A percentile compares a stretch with the other conserved stretches of the same genome.
These are phyloP conservation scores for Simalia tracyae DNA, from an alignment of 2,797 vertebrate species.

Conservation along the genomic window DNA sequence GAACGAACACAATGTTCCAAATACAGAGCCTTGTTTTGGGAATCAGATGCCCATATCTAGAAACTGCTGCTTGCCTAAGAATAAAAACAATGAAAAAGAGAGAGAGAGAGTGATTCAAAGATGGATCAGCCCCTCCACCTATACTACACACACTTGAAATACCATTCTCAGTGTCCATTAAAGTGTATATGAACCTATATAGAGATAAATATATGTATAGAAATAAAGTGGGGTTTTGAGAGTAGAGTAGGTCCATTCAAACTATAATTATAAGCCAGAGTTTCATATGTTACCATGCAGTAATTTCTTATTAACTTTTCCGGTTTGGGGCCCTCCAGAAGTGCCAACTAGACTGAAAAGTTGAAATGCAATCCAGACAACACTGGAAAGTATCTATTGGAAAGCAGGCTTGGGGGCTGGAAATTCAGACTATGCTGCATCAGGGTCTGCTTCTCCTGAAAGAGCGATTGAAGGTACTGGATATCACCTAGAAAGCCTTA, in stretches of 20 bases:
- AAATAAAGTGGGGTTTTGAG: neutral
- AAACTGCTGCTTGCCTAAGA: conserved; percentile 34
- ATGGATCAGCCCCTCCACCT: neutral
- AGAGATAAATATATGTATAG: neutral
- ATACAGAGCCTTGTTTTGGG: conserved; percentile 28
- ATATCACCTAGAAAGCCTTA: neutral
- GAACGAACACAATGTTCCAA: conserved; percentile 63
- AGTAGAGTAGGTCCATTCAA: neutral
- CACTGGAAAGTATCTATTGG: neutral
- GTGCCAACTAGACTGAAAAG: neutral
- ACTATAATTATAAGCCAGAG: neutral
- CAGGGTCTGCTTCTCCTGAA: neutral
- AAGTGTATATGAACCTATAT: neutral
- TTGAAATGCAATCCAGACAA: neutral
- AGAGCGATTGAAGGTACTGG: neutral
- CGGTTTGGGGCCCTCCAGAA: neutral
- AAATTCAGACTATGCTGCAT: neutral
- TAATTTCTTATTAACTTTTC: neutral
- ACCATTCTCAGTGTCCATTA: neutral
- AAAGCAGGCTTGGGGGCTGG: neutral
- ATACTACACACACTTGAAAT: conserved; percentile 14
- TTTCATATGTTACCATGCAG: neutral
- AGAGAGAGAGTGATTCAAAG: neutral
- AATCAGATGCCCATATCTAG: conserved; percentile 45
- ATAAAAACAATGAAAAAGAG: conserved; percentile 23